Evolutionary conservation across 2,888 invertebrate species (phyloP), one percentile per base, ranked within the genome.

Genomic region (Tenthredo scrophulariae): DNA sequence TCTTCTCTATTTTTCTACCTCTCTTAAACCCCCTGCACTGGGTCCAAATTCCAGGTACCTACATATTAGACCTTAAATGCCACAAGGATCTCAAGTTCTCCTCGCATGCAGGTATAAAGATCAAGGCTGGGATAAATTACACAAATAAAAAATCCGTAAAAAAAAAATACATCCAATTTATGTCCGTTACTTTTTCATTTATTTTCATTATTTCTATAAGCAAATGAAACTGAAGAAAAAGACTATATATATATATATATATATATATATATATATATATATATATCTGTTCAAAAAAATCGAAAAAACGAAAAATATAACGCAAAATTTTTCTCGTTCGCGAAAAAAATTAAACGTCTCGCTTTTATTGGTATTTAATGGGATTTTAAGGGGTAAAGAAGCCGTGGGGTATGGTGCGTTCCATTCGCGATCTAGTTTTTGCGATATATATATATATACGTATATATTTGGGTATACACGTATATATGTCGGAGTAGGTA

Each of bases 11-110:
- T n/a, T 43, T n/a, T 29, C 29, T 29, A n/a, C 54, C 6, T 54
- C 50, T 22, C 29, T 50, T 77, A 29, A n/a, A 9, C 50, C 13
- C 72, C 72, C 37, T 40, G n/a, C 40, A 54, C 7, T n/a, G 54
- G 37, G 37, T 40, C 72, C 18, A 72, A 5, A 22, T 74, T 46
- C 26, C 74, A 74, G 74, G 74, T 67, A 67, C 62, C 67, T 70
- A 37, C 67, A 1, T 43, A 74, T 74, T 74, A 74, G 43, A 74
- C 43, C 74, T 74, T 43, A 74, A 74, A 74, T 74, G 43, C 74
- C 74, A 43, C 74, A 40, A 43, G 22, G 74, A 74, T 74, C 43
- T 33, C 6, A 18, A 33, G n/a, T 72, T 40, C 70, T 10, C n/a
- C 37, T 33, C 70, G 15, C 10, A 10, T 72, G n/a, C 26, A 72